Evolutionary conservation across 1,140 invertebrate genomes (phyloP).

Genomic region (Aphis gossypii): DNA sequence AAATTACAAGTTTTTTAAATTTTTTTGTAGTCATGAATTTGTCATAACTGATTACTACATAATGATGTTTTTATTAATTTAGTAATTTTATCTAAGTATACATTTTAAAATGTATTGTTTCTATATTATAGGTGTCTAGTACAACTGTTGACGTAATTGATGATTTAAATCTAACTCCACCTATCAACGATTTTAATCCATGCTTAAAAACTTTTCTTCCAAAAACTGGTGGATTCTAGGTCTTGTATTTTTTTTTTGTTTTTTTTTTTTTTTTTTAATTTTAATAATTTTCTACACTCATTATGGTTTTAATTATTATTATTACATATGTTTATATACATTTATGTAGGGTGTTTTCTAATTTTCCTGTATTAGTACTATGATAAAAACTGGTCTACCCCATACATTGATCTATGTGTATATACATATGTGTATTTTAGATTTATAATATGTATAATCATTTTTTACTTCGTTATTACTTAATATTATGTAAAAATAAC

Average conservation of each 20-base stretch:
- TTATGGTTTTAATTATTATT: not conserved
- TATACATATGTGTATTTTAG: not conserved
- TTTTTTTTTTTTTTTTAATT: not conserved
- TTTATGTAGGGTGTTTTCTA: not conserved
- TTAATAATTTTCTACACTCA: not conserved
- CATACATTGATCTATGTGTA: not conserved
- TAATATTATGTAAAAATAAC: not conserved
- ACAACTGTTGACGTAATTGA: slow-evolving; percentile 20
- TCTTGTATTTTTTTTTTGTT: not conserved
- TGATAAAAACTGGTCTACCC: not conserved
- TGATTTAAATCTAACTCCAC: slow-evolving; percentile 36
- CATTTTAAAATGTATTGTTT: not conserved
- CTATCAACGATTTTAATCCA: slow-evolving; percentile 31
- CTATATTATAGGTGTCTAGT: slow-evolving; percentile 26
- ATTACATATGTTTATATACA: not conserved
- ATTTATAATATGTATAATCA: not conserved
- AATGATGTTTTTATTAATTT: not conserved
- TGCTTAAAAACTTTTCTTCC: slow-evolving; percentile 34
- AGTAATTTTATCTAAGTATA: not conserved
- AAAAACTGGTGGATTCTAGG: not conserved
- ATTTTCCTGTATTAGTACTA: slow-evolving; percentile 7
- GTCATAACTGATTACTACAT: not conserved
- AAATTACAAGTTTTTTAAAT: too few species aligned
- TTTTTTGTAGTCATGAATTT: too few species aligned
- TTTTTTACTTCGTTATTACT: slow-evolving; percentile 5